Evolutionary conservation across 2,797 vertebrate genomes (phyloP).

Genomic region (Scolopax rusticola): DNA sequence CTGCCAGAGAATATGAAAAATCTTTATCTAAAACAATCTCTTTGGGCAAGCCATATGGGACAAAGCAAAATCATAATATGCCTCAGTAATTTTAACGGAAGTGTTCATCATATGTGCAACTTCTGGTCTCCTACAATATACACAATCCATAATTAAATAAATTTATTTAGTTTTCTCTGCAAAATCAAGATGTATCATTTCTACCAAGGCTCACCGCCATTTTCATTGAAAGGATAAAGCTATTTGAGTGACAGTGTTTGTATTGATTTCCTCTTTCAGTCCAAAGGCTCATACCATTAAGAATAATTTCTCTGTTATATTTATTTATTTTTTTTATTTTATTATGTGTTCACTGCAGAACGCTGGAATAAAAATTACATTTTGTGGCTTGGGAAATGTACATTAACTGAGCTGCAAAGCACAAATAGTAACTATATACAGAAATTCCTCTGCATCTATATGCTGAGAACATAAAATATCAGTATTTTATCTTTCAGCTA

Average conservation of each 20-base stretch:
- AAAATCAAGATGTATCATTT: background rate
- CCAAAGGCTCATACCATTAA: background rate
- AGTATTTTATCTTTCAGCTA: background rate
- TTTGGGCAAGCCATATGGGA: slow-evolving; percentile 5
- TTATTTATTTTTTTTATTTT: background rate
- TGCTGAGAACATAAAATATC: background rate
- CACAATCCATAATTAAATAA: background rate
- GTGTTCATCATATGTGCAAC: background rate
- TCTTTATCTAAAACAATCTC: slow-evolving; percentile 11
- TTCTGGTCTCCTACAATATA: slow-evolving; percentile 10
- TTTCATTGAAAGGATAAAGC: background rate
- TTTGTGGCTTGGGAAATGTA: background rate
- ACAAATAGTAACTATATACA: background rate
- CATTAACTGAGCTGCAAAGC: background rate
- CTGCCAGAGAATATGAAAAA: background rate
- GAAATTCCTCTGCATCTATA: background rate
- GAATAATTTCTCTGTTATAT: background rate
- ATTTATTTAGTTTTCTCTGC: slow-evolving; percentile 32
- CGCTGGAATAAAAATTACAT: background rate
- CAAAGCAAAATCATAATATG: background rate
- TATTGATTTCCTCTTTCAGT: background rate
- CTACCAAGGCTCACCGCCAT: background rate
- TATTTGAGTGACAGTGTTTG: background rate
- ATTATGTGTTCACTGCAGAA: background rate
- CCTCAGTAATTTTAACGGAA: slow-evolving; percentile 16